Conservation (phyloP, 64 coral and sea anemone species). For the Montipora cactus region DNA sequence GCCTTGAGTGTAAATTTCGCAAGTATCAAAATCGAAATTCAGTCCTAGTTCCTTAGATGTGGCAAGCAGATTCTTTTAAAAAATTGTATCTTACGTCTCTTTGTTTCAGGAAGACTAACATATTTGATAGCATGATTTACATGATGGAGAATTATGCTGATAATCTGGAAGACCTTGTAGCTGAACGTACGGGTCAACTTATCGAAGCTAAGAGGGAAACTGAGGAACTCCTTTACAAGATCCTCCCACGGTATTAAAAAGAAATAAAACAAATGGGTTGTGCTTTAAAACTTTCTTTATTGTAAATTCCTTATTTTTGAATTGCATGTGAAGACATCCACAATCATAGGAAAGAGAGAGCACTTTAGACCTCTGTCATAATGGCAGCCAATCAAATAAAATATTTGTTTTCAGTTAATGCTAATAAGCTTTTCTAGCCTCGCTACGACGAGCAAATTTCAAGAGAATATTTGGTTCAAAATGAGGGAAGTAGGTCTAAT, state of each 20-base stretch:
- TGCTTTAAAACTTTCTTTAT: background rate
- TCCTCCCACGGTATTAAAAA: constrained; percentile 57
- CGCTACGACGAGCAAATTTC: no score
- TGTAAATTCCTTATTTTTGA: background rate
- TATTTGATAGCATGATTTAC: constrained; percentile 83
- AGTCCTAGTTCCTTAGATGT: background rate
- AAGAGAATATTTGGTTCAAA: no score
- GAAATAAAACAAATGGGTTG: no score
- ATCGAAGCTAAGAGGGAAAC: constrained; percentile 83
- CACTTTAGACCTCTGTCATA: no score
- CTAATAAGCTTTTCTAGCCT: no score
- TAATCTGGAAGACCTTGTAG: constrained; percentile 76
- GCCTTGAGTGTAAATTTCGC: background rate
- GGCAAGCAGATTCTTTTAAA: no score
- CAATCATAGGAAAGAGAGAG: no score
- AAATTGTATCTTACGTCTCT: background rate
- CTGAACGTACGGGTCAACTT: constrained; percentile 75
- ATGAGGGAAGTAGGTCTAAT: no score
- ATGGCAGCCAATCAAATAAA: no score
- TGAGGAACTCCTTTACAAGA: constrained; percentile 81
- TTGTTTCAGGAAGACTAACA: constrained; percentile 71
- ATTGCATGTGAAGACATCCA: no score
- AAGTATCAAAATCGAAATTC: background rate
- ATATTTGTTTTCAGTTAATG: no score
- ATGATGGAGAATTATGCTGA: constrained; percentile 85